phyloP scores from a whole-genome alignment of 2,113 vertebrate species.

The Rostratula benghalensis region DNA sequence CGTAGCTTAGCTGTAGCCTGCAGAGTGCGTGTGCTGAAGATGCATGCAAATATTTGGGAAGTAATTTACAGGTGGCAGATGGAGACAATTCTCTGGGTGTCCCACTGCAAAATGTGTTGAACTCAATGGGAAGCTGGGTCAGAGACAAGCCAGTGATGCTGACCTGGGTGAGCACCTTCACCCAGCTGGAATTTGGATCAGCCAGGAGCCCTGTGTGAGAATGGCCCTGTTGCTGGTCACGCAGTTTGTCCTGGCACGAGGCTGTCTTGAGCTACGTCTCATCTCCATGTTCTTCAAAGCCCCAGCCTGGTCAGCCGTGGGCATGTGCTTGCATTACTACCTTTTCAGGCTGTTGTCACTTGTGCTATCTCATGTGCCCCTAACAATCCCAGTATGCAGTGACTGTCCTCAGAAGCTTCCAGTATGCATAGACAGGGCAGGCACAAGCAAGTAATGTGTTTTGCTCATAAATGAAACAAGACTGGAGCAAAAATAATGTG shows the following conservation, averaged over 20 bases:
- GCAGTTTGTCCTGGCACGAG: background rate
- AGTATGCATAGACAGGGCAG: background rate
- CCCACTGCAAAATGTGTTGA: background rate
- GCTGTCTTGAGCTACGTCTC: background rate
- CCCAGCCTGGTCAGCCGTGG: background rate
- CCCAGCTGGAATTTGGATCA: background rate
- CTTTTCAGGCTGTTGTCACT: background rate
- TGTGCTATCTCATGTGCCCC: background rate
- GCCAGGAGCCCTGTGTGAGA: background rate
- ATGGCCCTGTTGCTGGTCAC: background rate
- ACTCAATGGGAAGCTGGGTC: background rate
- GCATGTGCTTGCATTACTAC: accelerated
- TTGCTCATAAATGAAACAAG: background rate
- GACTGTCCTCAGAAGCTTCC: background rate
- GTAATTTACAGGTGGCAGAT: background rate
- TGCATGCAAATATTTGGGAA: background rate
- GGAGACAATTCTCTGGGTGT: background rate
- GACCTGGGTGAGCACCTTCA: background rate
- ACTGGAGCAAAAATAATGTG: background rate
- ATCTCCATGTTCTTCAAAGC: background rate
- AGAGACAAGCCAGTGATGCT: background rate
- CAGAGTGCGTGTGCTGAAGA: background rate
- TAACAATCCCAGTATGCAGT: background rate
- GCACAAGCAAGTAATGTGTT: background rate
- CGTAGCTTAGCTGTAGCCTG: background rate